Evolutionary conservation across 1,140 invertebrate species (phyloP).

Genomic region (Scaptodrosophila lebanonensis): DNA sequence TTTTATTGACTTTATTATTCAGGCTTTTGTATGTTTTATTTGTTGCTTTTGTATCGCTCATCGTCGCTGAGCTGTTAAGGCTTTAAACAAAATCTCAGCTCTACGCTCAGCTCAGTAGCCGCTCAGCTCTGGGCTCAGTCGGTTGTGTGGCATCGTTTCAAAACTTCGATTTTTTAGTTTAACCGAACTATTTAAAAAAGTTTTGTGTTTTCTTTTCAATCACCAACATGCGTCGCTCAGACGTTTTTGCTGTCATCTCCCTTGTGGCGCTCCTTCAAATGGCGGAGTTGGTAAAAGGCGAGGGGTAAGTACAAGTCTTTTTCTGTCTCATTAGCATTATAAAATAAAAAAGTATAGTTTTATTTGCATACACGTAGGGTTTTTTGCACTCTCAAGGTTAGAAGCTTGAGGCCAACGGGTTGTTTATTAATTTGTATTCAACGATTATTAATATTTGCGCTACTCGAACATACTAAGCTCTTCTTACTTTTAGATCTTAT

Average conservation of each 20-base stretch:
- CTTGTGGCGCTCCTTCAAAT: slow-evolving; percentile 46
- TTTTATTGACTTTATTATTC: slow-evolving; percentile 27
- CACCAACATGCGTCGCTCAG: slow-evolving; percentile 60
- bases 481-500: no score
- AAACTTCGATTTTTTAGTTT: neutral
- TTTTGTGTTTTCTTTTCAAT: slow-evolving; percentile 31
- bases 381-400: no score
- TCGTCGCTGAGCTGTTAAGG: slow-evolving; percentile 4
- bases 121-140: slow-evolving; percentile 45
- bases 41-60: no score
- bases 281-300: slow-evolving; percentile 51
- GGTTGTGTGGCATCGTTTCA: slow-evolving; percentile 49
- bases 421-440: neutral
- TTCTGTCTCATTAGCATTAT: neutral
- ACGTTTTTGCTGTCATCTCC: slow-evolving; percentile 43
- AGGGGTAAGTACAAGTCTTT: slow-evolving; percentile 49
- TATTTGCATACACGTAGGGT: neutral
- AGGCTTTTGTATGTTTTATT: slow-evolving; percentile 4
- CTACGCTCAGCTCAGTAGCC: slow-evolving; percentile 36
- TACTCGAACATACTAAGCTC: no score
- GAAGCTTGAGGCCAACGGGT: neutral
- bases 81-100: slow-evolving; percentile 8
- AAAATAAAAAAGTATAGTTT: neutral
- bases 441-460: no score
- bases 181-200: slow-evolving; percentile 25